Base-by-base conservation (phyloP, 2,113 vertebrate species). In the Corythornis vintsioides region DNA sequence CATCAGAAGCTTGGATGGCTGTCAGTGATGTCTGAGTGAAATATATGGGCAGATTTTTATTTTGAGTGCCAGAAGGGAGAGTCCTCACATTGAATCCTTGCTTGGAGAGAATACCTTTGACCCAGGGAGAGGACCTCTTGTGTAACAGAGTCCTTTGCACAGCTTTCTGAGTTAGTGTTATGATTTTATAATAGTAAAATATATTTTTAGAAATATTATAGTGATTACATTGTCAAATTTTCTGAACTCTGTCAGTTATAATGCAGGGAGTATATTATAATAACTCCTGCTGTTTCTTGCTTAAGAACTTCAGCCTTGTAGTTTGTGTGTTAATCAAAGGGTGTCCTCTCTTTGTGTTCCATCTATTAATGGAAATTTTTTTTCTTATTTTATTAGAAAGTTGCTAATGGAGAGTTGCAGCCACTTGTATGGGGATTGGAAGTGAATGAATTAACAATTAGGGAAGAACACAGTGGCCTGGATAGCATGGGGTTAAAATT, bases 181-280 rank as follows among this genome's bases (percentile, higher is more conserved):
- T 5, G 22, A 40, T 48, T 85, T 94, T 77, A 55, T 70, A 80
- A 78, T 43, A 95, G 56, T 75, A 87, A 87, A 94, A 79, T 53
- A 90, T 28, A 31, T 40, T 25, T 55, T 96, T 92, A 78, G 61
- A 94, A 93, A 89, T 87, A 94, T 69, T 89, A 75, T 57, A 61
- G 33, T 74, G 81, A 95, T 95, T 97, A 77, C 92, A 93, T 67
- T 90, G 86, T 92, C 92, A 96, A 33, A 86, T 88, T 90, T 56
- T 94, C 71, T 83, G 87, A 93, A 81, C 92, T 93, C 42, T 91
- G 73, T 25, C 57, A 82, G 83, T 93, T 96, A 74, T 56, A 89
- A 67, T 92, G 60, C 38, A 24, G 67, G 92, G 57, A 86, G 59
- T 61, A 20, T 82, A 74, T 88, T 73, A 59, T 21, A 71, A 22